Conservation (phyloP, 2,888 invertebrate species). For the Neoitamus cyanurus region DNA sequence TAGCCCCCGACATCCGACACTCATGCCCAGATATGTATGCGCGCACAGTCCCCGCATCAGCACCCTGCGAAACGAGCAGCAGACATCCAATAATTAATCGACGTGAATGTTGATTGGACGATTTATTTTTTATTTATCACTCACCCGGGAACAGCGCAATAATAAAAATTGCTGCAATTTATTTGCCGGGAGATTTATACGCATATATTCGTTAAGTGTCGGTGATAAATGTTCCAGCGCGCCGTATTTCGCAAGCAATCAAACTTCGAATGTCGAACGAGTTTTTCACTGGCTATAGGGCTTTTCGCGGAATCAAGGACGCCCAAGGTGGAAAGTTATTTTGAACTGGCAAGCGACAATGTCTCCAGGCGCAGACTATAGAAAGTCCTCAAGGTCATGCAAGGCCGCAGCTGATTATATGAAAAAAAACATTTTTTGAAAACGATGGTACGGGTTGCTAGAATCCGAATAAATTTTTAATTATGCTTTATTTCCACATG, state of each 20-base stretch:
- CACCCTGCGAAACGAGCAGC: slow-evolving; percentile 1
- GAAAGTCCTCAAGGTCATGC: too few species aligned
- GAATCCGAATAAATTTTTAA: too few species aligned
- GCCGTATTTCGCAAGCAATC: slow-evolving; percentile 8
- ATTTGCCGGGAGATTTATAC: slow-evolving; percentile 46
- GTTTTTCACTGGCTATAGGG: neutral
- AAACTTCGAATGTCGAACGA: slow-evolving; percentile 11
- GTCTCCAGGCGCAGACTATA: too few species aligned
- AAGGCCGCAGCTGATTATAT: too few species aligned
- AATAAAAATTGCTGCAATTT: slow-evolving; percentile 47
- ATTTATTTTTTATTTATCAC: slow-evolving; percentile 47
- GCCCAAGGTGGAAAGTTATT: neutral
- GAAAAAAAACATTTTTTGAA: too few species aligned
- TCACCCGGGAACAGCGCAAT: slow-evolving; percentile 16
- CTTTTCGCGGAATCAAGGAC: neutral
- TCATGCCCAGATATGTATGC: neutral
- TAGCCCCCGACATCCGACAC: neutral
- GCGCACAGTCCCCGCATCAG: neutral
- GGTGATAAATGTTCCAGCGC: slow-evolving; percentile 33
- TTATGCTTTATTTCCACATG: too few species aligned
- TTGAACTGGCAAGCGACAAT: neutral
- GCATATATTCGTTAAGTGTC: slow-evolving; percentile 46
- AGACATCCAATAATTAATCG: slow-evolving; percentile 41
- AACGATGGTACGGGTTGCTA: too few species aligned
- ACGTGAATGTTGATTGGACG: slow-evolving; percentile 47